These are phyloP conservation scores for Ophthalmolycus amberensis DNA, from an alignment of 2,113 vertebrate genomes.

Conservation along the genomic window DNA sequence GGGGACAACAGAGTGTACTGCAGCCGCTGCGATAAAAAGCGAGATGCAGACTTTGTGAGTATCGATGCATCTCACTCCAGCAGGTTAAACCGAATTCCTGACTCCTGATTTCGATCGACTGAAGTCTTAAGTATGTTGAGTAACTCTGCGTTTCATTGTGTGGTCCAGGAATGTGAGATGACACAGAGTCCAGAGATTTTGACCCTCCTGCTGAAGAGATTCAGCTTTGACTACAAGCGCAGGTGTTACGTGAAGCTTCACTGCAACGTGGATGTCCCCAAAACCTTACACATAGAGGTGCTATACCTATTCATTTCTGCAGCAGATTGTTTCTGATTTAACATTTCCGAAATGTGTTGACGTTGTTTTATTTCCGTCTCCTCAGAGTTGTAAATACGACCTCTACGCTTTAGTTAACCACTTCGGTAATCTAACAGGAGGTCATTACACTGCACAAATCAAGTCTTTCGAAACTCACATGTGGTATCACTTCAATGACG, in stretches of 20 bases:
- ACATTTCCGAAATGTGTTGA: background rate
- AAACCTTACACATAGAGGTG: constrained; percentile 37
- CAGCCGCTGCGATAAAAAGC: constrained; percentile 57
- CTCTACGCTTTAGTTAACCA: constrained; percentile 80
- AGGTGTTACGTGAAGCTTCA: constrained; percentile 65
- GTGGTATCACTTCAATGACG: constrained; percentile 79
- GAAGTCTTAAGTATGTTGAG: accelerated
- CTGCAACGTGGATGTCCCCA: constrained; percentile 54
- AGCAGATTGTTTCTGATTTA: accelerated
- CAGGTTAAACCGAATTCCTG: background rate
- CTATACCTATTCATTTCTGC: no score
- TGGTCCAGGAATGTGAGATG: constrained; percentile 59
- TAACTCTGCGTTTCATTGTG: accelerated
- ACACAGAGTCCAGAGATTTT: constrained; percentile 58
- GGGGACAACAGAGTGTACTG: constrained; percentile 76
- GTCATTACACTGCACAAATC: constrained; percentile 78
- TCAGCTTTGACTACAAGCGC: constrained; percentile 60
- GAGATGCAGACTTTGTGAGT: constrained; percentile 70
- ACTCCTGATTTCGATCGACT: background rate
- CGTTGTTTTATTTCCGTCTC: background rate
- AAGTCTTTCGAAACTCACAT: constrained; percentile 68
- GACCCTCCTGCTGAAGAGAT: constrained; percentile 79
- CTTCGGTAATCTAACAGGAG: constrained; percentile 63
- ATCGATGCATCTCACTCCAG: background rate
- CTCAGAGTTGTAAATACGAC: constrained; percentile 63